Conservation (phyloP, 2,888 invertebrate genomes). For the Thereva nobilitata region DNA sequence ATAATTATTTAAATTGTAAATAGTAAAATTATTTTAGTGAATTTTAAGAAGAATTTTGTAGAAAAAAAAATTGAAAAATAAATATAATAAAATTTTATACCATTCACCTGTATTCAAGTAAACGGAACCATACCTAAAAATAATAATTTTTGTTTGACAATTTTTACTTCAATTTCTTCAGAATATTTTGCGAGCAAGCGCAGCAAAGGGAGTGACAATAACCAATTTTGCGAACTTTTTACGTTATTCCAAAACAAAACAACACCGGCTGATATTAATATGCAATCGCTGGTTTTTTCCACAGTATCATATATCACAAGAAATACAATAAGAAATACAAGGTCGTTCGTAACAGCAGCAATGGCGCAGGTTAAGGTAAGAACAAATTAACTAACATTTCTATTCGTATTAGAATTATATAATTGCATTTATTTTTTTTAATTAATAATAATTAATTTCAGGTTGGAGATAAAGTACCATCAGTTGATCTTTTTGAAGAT, state of each 20-base stretch:
- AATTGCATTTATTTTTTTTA: conserved; percentile 21
- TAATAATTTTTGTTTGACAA: no score
- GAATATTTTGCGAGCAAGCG: no score
- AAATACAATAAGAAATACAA: conserved; percentile 34
- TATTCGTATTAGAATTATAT: not conserved
- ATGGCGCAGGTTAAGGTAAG: conserved; percentile 56
- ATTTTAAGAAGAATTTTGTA: no score
- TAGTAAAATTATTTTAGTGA: no score
- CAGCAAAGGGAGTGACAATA: not conserved
- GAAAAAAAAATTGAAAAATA: no score
- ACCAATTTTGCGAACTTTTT: conserved; percentile 19
- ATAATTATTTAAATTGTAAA: no score
- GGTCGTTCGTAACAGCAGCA: conserved; percentile 51
- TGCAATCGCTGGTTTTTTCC: conserved; percentile 22
- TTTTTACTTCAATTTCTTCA: no score
- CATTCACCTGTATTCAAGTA: no score
- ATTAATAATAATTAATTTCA: conserved; percentile 53
- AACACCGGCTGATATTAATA: conserved; percentile 21
- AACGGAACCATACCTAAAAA: no score
- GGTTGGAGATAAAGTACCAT: conserved; percentile 85
- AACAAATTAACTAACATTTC: conserved; percentile 26
- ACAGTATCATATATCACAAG: conserved; percentile 31
- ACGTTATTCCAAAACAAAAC: conserved; percentile 7
- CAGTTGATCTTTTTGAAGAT: conserved; percentile 80
- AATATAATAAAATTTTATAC: no score